A percentile compares a stretch with the other conserved stretches of the same genome.
These are phyloP conservation scores for Crotalus helleri DNA, from an alignment of 2,113 vertebrate genomes.

Conservation along the genomic window DNA sequence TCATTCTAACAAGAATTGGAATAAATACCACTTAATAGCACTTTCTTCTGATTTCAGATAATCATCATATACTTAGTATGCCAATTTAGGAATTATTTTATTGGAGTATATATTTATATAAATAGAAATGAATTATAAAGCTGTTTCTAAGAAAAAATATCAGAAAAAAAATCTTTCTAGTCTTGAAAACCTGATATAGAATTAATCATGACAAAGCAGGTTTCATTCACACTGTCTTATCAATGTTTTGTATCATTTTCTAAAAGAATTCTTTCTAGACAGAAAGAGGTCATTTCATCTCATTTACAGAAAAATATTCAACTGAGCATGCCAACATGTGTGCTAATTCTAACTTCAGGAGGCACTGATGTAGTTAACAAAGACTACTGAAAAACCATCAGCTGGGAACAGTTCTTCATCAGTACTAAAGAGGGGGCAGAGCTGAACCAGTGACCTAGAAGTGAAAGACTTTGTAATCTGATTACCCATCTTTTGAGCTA, in stretches of 20 bases:
- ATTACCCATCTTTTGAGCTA: slow-evolving; percentile 70
- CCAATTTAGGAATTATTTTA: slow-evolving; percentile 55
- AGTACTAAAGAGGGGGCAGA: slow-evolving; percentile 65
- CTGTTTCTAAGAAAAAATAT: slow-evolving; percentile 30
- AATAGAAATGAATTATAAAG: slow-evolving; percentile 21
- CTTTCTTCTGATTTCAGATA: neutral
- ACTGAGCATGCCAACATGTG: slow-evolving; percentile 5
- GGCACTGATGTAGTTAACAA: slow-evolving; percentile 56
- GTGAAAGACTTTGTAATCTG: slow-evolving; percentile 73
- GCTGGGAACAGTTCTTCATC: slow-evolving; percentile 65
- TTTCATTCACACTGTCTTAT: neutral
- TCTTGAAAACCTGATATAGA: slow-evolving; percentile 3
- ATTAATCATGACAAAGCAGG: slow-evolving; percentile 9
- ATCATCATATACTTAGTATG: slow-evolving; percentile 22
- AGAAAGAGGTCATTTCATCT: slow-evolving; percentile 32
- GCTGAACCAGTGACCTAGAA: slow-evolving; percentile 72
- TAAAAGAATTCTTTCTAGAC: slow-evolving; percentile 20
- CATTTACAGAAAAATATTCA: slow-evolving; percentile 20
- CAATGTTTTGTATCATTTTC: slow-evolving; percentile 38
- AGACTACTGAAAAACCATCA: slow-evolving; percentile 65
- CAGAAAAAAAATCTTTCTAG: slow-evolving; percentile 27
- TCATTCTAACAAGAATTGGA: slow-evolving; percentile 25
- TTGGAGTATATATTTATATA: neutral
- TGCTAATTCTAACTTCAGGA: slow-evolving; percentile 39
- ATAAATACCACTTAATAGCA: neutral